Percentiles rank a stretch among this genome's conserved stretches.
These are phyloP conservation scores for Hypercompe scribonia DNA, from an alignment of 2,888 invertebrate genomes.

Conservation along the genomic window DNA sequence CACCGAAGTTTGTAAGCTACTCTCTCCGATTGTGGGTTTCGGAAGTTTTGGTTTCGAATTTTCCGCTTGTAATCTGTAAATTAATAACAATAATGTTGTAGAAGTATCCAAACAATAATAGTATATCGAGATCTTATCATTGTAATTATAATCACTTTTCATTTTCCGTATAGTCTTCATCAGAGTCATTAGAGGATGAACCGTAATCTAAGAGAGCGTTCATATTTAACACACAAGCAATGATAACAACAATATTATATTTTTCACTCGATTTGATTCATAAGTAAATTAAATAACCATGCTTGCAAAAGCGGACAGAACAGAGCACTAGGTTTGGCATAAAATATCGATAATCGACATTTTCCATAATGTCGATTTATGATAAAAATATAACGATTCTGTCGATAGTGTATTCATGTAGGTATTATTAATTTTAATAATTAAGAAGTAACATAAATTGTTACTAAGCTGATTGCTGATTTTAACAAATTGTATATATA, in stretches of 20 bases:
- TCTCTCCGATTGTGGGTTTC: conserved; percentile 88
- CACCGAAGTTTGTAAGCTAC: conserved; percentile 89
- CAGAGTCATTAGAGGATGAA: conserved; percentile 79
- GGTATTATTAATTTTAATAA: no score
- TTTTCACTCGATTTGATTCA: not conserved
- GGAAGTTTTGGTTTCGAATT: conserved; percentile 84
- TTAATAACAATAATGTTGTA: not conserved
- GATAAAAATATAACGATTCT: not conserved
- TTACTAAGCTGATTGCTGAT: no score
- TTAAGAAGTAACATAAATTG: no score
- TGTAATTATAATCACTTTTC: conserved; percentile 65
- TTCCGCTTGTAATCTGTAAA: conserved; percentile 56
- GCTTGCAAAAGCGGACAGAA: conserved; percentile 11
- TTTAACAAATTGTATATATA: no score
- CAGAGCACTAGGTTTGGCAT: not conserved
- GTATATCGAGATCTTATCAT: not conserved
- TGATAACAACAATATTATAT: not conserved
- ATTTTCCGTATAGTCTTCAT: conserved; percentile 74
- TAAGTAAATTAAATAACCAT: conserved; percentile 25
- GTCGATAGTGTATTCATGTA: no score
- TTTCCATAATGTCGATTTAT: no score
- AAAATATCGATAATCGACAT: not conserved
- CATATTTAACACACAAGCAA: conserved; percentile 67
- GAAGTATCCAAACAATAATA: not conserved
- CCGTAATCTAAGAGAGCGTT: conserved; percentile 91